Conservation (phyloP, 2,888 invertebrate species). For the Lasioglossum calceatum region DNA sequence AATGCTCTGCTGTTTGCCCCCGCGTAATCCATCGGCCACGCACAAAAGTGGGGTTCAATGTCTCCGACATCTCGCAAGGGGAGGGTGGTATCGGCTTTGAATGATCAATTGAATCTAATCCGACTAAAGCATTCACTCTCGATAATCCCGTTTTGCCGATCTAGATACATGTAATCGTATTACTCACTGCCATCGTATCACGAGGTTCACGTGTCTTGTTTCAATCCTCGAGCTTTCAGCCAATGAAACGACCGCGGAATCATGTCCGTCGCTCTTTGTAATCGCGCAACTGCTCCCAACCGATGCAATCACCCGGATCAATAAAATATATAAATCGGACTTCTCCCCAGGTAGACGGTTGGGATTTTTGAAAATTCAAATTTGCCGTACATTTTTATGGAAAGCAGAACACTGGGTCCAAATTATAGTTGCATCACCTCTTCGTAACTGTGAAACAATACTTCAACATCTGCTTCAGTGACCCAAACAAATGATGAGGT, state of each 20-base stretch:
- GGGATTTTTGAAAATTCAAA: too few relatives aligned
- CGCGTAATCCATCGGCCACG: not conserved
- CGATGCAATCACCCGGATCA: not conserved
- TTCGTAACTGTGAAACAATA: too few relatives aligned
- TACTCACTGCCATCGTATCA: not conserved
- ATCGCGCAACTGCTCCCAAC: not conserved
- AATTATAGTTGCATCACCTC: too few relatives aligned
- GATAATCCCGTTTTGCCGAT: constrained; percentile 1
- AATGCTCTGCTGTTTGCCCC: not conserved
- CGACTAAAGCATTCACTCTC: not conserved
- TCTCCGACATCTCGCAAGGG: not conserved
- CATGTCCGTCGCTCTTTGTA: not conserved
- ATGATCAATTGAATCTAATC: constrained; percentile 12
- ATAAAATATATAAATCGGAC: too few relatives aligned
- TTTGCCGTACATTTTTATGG: too few relatives aligned
- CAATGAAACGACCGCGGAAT: not conserved
- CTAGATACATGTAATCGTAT: constrained; percentile 6
- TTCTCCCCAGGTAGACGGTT: too few relatives aligned
- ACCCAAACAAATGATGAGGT: too few relatives aligned
- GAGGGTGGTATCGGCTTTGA: not conserved
- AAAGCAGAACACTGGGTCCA: too few relatives aligned
- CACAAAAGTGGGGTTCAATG: constrained; percentile 7
- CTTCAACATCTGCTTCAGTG: too few relatives aligned
- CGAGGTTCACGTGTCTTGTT: not conserved
- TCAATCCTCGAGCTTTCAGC: not conserved